Evolutionary conservation across 2,113 vertebrate species (phyloP).

Genomic region (Sisor rabdophorus): DNA sequence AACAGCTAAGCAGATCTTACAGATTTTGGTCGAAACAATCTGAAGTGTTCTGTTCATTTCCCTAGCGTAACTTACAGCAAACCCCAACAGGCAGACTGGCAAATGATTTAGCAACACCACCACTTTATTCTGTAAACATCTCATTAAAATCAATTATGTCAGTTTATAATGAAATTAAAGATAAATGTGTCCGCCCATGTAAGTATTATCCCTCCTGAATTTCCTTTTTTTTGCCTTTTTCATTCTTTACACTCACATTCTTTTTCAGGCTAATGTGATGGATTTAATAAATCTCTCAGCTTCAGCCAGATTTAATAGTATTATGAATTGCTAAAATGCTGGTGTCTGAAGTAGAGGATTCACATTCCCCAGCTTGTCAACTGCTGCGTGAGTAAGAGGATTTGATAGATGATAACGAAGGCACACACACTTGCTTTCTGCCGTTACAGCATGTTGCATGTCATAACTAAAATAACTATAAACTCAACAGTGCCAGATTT

Average conservation of each 20-base stretch:
- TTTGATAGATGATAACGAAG: conserved; percentile 40
- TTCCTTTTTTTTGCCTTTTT: conserved; percentile 54
- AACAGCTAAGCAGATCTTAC: conserved; percentile 24
- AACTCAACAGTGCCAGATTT: background rate
- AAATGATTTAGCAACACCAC: conserved; percentile 68
- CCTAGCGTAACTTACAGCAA: conserved; percentile 52
- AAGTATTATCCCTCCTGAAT: conserved; percentile 77
- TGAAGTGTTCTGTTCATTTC: conserved; percentile 46
- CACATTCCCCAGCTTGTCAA: conserved; percentile 50
- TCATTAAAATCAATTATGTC: conserved; percentile 79
- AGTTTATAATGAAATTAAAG: conserved; percentile 80
- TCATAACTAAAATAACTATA: background rate
- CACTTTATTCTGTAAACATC: conserved; percentile 72
- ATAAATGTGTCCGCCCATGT: conserved; percentile 80
- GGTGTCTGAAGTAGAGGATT: conserved; percentile 42
- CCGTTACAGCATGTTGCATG: background rate
- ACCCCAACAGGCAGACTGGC: conserved; percentile 60
- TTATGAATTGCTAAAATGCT: conserved; percentile 87
- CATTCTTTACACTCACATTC: conserved; percentile 70
- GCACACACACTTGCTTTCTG: background rate
- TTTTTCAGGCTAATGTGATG: conserved; percentile 62
- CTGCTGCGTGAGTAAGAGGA: conserved; percentile 51
- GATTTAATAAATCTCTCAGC: conserved; percentile 81
- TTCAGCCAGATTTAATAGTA: conserved; percentile 79
- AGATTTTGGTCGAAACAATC: conserved; percentile 55